A percentile compares a stretch with the other conserved stretches of the same genome.
These are phyloP conservation scores for Perca flavescens DNA, from an alignment of 2,113 vertebrate genomes.

Conservation along the genomic window DNA sequence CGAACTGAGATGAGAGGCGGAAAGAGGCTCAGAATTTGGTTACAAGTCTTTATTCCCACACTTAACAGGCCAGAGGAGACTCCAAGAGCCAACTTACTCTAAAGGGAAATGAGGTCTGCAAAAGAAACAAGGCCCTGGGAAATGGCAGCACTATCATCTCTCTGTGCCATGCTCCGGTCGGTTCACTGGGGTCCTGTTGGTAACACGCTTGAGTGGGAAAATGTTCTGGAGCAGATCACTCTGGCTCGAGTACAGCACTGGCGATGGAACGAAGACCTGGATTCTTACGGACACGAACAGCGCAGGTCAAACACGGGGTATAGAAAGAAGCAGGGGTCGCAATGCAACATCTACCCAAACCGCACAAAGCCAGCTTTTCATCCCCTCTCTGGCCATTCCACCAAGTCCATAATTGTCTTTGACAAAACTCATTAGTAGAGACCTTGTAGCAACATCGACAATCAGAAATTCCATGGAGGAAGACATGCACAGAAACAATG, in stretches of 20 bases:
- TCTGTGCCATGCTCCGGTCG: constrained; percentile 44
- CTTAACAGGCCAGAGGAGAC: constrained; percentile 27
- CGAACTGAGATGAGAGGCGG: constrained; percentile 31
- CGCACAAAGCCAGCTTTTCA: constrained; percentile 91
- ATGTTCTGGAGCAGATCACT: constrained; percentile 63
- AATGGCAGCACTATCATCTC: constrained; percentile 48
- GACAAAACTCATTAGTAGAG: constrained; percentile 91
- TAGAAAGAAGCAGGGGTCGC: constrained; percentile 79
- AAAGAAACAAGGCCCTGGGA: constrained; percentile 58
- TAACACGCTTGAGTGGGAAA: constrained; percentile 50
- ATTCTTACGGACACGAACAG: constrained; percentile 61
- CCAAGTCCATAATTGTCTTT: constrained; percentile 89
- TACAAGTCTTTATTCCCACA: constrained; percentile 30
- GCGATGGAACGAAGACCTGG: constrained; percentile 55
- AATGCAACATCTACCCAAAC: constrained; percentile 77
- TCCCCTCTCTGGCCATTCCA: constrained; percentile 76
- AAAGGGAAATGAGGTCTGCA: constrained; percentile 13
- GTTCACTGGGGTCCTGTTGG: constrained; percentile 49
- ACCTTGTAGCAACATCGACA: constrained; percentile 86
- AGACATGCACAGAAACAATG: constrained; percentile 88
- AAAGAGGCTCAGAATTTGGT: constrained; percentile 17
- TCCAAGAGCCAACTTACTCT: neutral
- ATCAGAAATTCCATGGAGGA: constrained; percentile 85
- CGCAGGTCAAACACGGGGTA: constrained; percentile 85
- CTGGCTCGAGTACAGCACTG: constrained; percentile 35